phyloP scores from a whole-genome alignment of 2,113 vertebrate species.

The Lonchura striata region DNA sequence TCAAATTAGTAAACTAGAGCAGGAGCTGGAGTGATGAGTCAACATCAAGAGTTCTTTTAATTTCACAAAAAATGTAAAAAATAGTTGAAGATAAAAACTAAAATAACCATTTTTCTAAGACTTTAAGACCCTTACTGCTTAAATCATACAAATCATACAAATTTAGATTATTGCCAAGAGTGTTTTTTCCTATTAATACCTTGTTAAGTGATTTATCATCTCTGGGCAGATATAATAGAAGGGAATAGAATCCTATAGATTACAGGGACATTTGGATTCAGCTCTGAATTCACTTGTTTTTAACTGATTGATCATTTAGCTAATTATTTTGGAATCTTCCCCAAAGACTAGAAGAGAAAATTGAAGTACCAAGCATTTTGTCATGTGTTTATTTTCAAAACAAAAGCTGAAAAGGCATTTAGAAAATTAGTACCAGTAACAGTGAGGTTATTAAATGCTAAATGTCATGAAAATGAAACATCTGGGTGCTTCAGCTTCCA shows the following conservation, averaged over 20 bases:
- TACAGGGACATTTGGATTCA: background rate
- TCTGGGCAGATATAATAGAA: background rate
- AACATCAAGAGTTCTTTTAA: background rate
- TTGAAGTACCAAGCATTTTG: background rate
- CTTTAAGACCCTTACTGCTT: background rate
- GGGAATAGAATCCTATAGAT: background rate
- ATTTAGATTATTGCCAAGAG: background rate
- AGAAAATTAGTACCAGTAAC: background rate
- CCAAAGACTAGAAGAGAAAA: background rate
- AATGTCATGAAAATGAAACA: slow-evolving; percentile 16
- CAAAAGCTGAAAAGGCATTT: background rate
- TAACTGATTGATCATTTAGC: background rate
- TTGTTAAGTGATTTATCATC: background rate
- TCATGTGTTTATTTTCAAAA: background rate
- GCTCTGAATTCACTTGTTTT: background rate
- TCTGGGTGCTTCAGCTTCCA: background rate
- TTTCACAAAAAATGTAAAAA: background rate
- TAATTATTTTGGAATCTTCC: background rate
- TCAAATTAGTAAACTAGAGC: background rate
- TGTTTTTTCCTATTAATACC: background rate
- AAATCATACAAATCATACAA: background rate
- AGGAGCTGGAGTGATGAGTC: background rate
- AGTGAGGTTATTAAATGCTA: background rate
- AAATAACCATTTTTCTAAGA: background rate
- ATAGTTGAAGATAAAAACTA: background rate